These are phyloP conservation scores for Calliopsis andreniformis DNA, from an alignment of 1,140 invertebrate genomes.

Conservation along the genomic window DNA sequence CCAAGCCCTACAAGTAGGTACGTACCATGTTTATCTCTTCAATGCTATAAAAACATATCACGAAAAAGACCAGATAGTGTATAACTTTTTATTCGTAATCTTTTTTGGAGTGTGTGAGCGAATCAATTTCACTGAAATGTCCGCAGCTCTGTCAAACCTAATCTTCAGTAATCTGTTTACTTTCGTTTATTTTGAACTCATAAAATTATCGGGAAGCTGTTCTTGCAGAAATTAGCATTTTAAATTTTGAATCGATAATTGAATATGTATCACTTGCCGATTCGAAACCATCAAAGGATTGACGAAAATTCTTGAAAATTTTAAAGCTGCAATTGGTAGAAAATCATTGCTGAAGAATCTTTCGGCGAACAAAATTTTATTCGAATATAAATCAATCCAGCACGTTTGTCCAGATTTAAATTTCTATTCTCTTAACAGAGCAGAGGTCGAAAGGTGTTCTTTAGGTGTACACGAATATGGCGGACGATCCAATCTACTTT, in stretches of 20 bases:
- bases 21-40: no score
- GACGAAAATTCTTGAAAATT: no score
- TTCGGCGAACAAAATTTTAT: no score
- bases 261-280: background rate
- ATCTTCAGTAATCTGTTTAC: constrained; percentile 15
- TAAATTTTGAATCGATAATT: constrained; percentile 3
- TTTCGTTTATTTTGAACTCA: background rate
- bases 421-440: background rate
- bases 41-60: no score
- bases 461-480: background rate
- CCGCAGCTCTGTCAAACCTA: background rate
- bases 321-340: background rate
- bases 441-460: background rate
- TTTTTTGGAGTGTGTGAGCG: no score
- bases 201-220: background rate
- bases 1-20: no score
- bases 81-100: no score
- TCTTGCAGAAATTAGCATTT: constrained; percentile 10
- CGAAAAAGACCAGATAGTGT: background rate
- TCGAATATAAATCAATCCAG: no score
- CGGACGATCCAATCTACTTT: background rate
- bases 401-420: background rate
- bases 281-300: background rate
- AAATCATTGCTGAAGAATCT: no score
- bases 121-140: no score